Conservation (phyloP, 35 echinoderm and acorn worm genomes). For the Heliocidaris tuberculata region DNA sequence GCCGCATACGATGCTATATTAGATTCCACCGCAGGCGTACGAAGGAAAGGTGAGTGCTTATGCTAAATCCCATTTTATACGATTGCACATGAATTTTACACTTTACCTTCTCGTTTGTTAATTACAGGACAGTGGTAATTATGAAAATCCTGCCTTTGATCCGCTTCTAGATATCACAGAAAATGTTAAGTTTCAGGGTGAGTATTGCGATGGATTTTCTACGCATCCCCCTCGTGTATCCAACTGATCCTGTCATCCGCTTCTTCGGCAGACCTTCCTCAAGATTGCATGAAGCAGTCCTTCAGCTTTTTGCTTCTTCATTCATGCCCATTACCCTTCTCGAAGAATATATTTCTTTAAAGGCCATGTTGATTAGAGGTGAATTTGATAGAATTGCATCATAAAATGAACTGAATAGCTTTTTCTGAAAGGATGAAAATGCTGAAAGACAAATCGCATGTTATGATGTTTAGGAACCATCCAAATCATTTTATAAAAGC, state of each 20-base stretch:
- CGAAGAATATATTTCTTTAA: not conserved
- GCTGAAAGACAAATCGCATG: no score
- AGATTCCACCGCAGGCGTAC: not conserved
- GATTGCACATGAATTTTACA: not conserved
- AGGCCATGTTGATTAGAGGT: not conserved
- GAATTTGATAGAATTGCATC: no score
- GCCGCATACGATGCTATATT: not conserved
- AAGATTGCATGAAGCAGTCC: not conserved
- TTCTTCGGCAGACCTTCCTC: not conserved
- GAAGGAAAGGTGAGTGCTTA: not conserved
- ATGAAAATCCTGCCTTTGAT: slow-evolving; percentile 41
- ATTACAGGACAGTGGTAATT: slow-evolving; percentile 2
- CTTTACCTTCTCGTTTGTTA: not conserved
- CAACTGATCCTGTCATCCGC: not conserved
- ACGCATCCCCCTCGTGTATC: not conserved
- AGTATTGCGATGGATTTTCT: slow-evolving; percentile 24
- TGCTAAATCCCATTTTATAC: not conserved
- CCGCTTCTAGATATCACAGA: slow-evolving; percentile 37
- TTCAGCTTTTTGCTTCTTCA: not conserved
- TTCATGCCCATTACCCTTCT: not conserved
- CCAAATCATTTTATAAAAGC: no score
- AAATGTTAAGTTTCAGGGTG: slow-evolving; percentile 24
- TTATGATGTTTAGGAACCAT: no score
- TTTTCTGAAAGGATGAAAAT: no score
- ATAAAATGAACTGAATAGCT: no score